Evolutionary conservation across 2,113 vertebrate species (phyloP).

Genomic region (Picathartes gymnocephalus): DNA sequence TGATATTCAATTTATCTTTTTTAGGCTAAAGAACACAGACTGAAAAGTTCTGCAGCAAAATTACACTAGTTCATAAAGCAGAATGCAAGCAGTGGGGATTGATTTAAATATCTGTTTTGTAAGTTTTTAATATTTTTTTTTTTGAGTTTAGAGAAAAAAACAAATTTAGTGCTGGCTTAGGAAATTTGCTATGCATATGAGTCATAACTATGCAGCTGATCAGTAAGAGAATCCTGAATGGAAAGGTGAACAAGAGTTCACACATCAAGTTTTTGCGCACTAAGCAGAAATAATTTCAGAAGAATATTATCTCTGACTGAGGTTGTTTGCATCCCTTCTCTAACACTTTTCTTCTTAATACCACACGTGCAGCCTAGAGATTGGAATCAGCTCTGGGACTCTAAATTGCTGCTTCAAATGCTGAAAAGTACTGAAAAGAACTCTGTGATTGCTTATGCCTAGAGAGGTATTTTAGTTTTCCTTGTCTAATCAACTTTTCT

Average conservation of each 20-base stretch:
- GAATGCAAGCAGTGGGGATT: background rate
- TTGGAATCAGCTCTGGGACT: constrained; percentile 29
- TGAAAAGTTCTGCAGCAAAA: background rate
- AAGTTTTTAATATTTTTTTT: background rate
- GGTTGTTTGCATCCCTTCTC: background rate
- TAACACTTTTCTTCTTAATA: constrained; percentile 21
- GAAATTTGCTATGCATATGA: background rate
- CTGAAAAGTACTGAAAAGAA: constrained; percentile 34
- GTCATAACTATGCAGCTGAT: background rate
- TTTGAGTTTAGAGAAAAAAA: background rate
- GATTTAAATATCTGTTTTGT: background rate
- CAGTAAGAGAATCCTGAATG: background rate
- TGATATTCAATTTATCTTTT: background rate
- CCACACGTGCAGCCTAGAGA: constrained; percentile 7
- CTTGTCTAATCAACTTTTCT: constrained; percentile 46
- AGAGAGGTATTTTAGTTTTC: constrained; percentile 23
- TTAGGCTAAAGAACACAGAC: background rate
- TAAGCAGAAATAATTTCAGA: constrained; percentile 12
- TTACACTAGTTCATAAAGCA: background rate
- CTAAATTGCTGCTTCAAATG: constrained; percentile 57
- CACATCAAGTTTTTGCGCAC: background rate
- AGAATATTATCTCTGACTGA: background rate
- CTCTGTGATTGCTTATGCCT: constrained; percentile 24
- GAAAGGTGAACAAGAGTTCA: constrained; percentile 40
- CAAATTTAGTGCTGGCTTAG: background rate